Conservation (phyloP, 2,113 vertebrate species). For the Carassius auratus region DNA sequence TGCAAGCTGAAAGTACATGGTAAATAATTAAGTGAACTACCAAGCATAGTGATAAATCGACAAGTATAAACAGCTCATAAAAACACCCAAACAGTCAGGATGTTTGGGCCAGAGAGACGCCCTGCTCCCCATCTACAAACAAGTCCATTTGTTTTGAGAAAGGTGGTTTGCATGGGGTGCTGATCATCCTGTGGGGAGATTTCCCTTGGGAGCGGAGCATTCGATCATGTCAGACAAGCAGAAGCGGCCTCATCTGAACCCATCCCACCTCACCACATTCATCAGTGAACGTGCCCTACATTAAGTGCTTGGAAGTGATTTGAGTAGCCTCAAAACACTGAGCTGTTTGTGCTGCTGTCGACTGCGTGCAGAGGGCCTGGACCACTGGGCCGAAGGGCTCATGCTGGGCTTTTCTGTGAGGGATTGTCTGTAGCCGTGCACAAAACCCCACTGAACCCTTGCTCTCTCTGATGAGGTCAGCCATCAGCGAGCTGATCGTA, state of each 20-base stretch:
- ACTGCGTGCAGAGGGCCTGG: conserved; percentile 36
- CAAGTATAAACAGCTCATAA: conserved; percentile 53
- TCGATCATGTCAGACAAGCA: conserved; percentile 16
- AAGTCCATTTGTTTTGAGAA: conserved; percentile 40
- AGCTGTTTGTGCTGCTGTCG: conserved; percentile 50
- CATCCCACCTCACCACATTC: conserved; percentile 40
- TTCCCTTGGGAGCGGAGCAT: background rate
- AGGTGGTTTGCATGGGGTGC: conserved; percentile 38
- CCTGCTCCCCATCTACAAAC: conserved; percentile 11
- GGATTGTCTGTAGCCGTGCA: conserved; percentile 10
- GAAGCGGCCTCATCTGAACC: conserved; percentile 38
- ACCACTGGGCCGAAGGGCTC: conserved; percentile 39
- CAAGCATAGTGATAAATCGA: conserved; percentile 48
- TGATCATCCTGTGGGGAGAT: conserved; percentile 37
- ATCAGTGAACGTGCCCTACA: conserved; percentile 42
- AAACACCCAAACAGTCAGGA: conserved; percentile 54
- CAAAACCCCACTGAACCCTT: conserved; percentile 47
- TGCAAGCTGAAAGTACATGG: conserved; percentile 42
- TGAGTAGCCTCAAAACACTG: conserved; percentile 55
- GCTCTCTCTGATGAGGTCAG: conserved; percentile 47
- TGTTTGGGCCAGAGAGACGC: conserved; percentile 28
- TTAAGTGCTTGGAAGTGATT: conserved; percentile 59
- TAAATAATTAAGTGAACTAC: conserved; percentile 53
- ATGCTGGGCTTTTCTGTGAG: conserved; percentile 36
- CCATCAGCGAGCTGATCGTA: conserved; percentile 52